Percentiles rank a stretch among this genome's conserved stretches.
phyloP scores from a whole-genome alignment of 2,113 vertebrate species.

The Atlantisia rogersi region DNA sequence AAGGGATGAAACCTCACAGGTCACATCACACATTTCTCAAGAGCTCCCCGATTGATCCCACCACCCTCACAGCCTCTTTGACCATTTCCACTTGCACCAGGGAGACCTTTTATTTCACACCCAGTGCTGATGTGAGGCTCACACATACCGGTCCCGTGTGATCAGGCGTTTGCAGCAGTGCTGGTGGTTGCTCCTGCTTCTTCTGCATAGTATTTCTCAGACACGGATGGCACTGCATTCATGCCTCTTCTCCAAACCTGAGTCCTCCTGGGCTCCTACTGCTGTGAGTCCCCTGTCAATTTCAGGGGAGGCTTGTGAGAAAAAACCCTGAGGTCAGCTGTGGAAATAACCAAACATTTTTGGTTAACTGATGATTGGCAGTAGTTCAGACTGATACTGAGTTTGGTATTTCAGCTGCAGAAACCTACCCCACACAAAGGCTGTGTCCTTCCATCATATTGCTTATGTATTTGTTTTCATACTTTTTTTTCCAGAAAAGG shows the following conservation, averaged over 20 bases:
- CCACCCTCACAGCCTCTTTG: background rate
- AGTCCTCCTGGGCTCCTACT: background rate
- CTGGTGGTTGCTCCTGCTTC: background rate
- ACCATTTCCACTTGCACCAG: background rate
- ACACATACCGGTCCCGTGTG: fast-evolving
- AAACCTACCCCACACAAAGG: background rate
- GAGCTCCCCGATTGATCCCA: background rate
- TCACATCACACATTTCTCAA: background rate
- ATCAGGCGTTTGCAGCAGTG: background rate
- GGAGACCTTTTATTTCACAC: background rate
- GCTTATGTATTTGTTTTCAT: background rate
- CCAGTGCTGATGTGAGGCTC: background rate
- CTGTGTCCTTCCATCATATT: background rate
- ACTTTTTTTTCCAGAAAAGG: background rate
- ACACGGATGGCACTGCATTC: background rate
- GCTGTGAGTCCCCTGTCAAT: background rate
- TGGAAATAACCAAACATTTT: background rate
- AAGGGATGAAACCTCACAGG: background rate
- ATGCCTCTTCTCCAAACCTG: background rate
- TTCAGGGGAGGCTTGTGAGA: background rate
- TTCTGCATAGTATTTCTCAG: background rate
- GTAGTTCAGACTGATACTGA: background rate
- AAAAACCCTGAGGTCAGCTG: background rate
- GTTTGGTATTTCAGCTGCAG: background rate
- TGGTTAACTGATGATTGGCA: background rate